Base-by-base conservation (phyloP, 53 echinoderm and acorn worm genomes). In the Echinarachnius parma region DNA sequence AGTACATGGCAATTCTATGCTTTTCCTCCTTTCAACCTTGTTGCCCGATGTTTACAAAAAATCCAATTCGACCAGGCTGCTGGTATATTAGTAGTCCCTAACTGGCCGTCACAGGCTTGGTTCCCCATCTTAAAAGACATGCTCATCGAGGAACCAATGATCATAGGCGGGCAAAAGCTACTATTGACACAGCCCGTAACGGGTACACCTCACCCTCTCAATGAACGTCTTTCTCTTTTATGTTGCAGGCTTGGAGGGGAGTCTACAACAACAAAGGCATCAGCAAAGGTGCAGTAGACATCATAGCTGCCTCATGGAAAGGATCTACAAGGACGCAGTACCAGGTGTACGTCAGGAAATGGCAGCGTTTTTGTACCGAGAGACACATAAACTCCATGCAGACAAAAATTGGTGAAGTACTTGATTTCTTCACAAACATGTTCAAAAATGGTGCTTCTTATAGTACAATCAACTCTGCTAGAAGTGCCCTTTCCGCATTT, bases 51-150 rank as follows among this genome's bases (percentile, higher is more conserved):
- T 48, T 28, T 78, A 10, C 78, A 78, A 70, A 78, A 84, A 46
- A 71, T 71, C 4, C 59, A 24, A 14, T 10, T 48, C n/a, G 76
- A 76, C 9, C 64, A 42, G 11, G 78, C 78, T 35, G 27, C 31
- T 10, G 70, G 78, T 8, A 31, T 78, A 2, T 21, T 84, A 15
- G 53, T 78, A 18, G 84, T 77, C 18, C 84, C 84, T 34, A 85
- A 69, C 16, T 83, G 75, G 85, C 53, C 74, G 2, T 62, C 64
- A 4, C 72, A 79, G 33, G 44, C 75, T 57, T 85, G 78, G 85
- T 85, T 79, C 16, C 31, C 71, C 13, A 18, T 54, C 15, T 28
- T 85, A 14, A 30, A 24, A 22, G 26, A 42, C 3, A 46, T 84
- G 53, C 13, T 63, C 1, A 9, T 39, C 10, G 62, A 15, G 14